Base-by-base conservation (phyloP, 2,888 invertebrate species). In the Fabriciana adippe region DNA sequence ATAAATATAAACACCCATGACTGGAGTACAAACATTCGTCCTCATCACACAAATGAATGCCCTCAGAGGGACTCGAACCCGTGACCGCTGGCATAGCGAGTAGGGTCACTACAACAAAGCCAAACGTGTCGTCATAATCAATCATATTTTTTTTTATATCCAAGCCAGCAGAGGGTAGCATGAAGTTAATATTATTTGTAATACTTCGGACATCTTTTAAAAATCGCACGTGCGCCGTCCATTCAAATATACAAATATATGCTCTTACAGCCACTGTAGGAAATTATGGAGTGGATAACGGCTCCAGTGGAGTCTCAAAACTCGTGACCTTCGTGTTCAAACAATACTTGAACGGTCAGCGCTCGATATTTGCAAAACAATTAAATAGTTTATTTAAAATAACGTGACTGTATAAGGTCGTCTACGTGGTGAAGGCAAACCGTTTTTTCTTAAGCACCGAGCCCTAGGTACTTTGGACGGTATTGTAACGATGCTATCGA, bases 301-400 rank as follows among this genome's bases (percentile, higher is more conserved):
- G 68, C 68, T 63, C 26, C 26, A 51, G 59, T 62, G 54, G 64
- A 68, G 57, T 61, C 68, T 66, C 68, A 53, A 64, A 68, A 64
- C 66, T 70, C 62, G 68, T 75, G 89, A 84, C 90, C 90, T 90
- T 90, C 86, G 72, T 73, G 76, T 80, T 80, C 81, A 81, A 84
- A 85, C 79, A 82, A 63, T 80, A 83, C 82, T 83, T 81, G 79
- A 82, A 78, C 81, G 83, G 82, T 82, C 82, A 82, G 76, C 76
- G 79, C 74, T 74, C 74, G 72, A 73, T 78, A 70, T 71, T 67
- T 63, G 68, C 56, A 62, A 68, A 63, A 67, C 70, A 62, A 72
- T 68, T 48, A 70, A 68, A 64, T 68, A 66, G 48, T 66, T 59
- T 60, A 65, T 63, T 60, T 65, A 67, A 72, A 72, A 64, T 68